A percentile compares a stretch with the other conserved stretches of the same genome.
Conservation (phyloP, 2,113 vertebrate species). For the Microcebus jonahi region DNA sequence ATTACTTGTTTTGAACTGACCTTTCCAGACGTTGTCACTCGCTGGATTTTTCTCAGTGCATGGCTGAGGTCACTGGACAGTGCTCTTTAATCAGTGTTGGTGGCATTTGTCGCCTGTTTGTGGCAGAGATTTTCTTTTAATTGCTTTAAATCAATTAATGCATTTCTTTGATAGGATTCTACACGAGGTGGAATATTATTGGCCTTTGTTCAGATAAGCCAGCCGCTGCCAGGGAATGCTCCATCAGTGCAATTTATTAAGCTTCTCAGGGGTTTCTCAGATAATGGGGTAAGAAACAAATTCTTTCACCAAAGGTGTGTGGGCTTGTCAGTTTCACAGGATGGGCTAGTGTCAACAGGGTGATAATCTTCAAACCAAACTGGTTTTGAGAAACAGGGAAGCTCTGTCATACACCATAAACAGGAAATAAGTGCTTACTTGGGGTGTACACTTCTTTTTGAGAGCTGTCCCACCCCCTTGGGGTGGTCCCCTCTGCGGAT, state of each 20-base stretch:
- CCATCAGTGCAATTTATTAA: not conserved
- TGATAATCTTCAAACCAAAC: constrained; percentile 65
- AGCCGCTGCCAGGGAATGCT: not conserved
- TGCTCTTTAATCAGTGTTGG: constrained; percentile 12
- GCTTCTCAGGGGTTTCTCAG: not conserved
- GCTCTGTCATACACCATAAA: not conserved
- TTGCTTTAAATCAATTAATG: constrained; percentile 39
- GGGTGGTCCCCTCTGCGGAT: not conserved
- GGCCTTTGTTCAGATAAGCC: constrained; percentile 31
- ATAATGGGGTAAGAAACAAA: constrained; percentile 8
- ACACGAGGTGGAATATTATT: constrained; percentile 1
- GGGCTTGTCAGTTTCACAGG: constrained; percentile 53
- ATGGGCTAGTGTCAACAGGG: constrained; percentile 60
- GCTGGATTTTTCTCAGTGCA: not conserved
- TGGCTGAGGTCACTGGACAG: not conserved
- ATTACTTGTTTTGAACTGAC: constrained; percentile 44
- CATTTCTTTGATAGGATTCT: constrained; percentile 1
- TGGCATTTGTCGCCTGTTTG: constrained; percentile 10
- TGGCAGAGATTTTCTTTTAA: constrained; percentile 2
- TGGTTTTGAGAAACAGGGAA: constrained; percentile 59
- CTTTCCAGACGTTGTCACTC: constrained; percentile 26
- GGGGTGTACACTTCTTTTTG: not conserved
- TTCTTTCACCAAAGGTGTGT: constrained; percentile 60
- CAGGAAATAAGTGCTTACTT: not conserved
- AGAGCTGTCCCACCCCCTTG: not conserved